Evolutionary conservation across 2,888 invertebrate genomes (phyloP).

Genomic region (Byasa hedistus): DNA sequence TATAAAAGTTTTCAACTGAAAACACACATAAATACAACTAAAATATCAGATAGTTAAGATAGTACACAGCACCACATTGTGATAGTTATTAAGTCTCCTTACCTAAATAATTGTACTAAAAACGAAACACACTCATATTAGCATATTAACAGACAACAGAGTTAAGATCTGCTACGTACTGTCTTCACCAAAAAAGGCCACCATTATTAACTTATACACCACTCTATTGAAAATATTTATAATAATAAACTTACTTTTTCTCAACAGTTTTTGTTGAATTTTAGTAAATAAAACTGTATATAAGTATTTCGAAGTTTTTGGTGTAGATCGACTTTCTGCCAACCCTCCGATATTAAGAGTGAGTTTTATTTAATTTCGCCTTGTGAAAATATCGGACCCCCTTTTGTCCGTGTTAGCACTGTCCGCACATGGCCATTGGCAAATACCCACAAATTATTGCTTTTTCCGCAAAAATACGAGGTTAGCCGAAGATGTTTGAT

Average conservation of each 20-base stretch:
- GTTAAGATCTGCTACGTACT: neutral
- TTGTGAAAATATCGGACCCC: conserved; percentile 60
- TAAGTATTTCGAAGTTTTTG: neutral
- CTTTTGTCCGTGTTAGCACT: conserved; percentile 67
- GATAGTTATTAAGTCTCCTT: too few relatives aligned
- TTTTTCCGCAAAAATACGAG: conserved; percentile 54
- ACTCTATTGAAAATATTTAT: neutral
- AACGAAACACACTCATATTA: too few relatives aligned
- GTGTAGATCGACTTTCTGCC: conserved; percentile 31
- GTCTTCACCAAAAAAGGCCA: too few relatives aligned
- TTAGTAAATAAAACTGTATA: neutral
- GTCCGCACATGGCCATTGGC: conserved; percentile 66
- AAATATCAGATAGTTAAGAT: too few relatives aligned
- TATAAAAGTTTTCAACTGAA: too few relatives aligned
- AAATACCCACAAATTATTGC: conserved; percentile 75
- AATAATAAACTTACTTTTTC: neutral
- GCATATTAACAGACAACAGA: too few relatives aligned
- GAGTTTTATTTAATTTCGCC: conserved; percentile 76
- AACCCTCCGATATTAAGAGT: conserved; percentile 59
- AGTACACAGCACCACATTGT: too few relatives aligned
- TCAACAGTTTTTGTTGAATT: neutral
- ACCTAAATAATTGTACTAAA: too few relatives aligned
- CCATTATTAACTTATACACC: too few relatives aligned
- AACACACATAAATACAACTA: too few relatives aligned
- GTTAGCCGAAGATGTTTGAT: conserved; percentile 28